These are phyloP conservation scores for Diadumene lineata DNA, from an alignment of 92 coral and sea anemone genomes.

Conservation along the genomic window DNA sequence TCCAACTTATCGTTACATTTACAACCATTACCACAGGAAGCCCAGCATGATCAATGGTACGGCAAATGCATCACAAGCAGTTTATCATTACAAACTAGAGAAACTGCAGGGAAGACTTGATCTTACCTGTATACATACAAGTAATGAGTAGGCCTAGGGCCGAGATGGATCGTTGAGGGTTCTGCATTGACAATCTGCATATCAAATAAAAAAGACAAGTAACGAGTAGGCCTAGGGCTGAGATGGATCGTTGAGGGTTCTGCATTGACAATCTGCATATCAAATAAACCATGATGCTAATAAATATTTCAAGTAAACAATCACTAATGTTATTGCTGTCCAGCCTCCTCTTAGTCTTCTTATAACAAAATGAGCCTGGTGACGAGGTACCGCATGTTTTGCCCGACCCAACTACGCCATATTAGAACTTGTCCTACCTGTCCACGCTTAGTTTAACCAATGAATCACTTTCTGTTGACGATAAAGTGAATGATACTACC, in stretches of 20 bases:
- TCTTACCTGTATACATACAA: constrained; percentile 94
- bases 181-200: constrained; percentile 86
- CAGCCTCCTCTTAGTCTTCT: no score
- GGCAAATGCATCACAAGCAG: no score
- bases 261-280: no score
- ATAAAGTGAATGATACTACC: constrained; percentile 95
- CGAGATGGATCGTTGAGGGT: constrained; percentile 93
- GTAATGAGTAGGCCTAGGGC: constrained; percentile 87
- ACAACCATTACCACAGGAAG: not conserved
- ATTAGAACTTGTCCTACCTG: constrained; percentile 56
- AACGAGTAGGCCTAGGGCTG: not conserved
- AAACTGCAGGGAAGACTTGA: not conserved
- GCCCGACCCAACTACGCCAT: not conserved
- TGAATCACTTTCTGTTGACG: constrained; percentile 87
- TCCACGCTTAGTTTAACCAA: constrained; percentile 94
- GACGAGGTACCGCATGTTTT: not conserved
- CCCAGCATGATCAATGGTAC: not conserved
- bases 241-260: not conserved
- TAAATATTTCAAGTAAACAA: no score
- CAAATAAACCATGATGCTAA: no score
- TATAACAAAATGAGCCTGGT: not conserved
- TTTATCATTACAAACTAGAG: not conserved
- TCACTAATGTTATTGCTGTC: no score
- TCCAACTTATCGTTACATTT: no score
- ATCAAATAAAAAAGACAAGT: not conserved